A percentile compares a stretch with the other conserved stretches of the same genome.
These are phyloP conservation scores for Eulacestoma nigropectus DNA, from an alignment of 2,113 vertebrate species.

Conservation along the genomic window DNA sequence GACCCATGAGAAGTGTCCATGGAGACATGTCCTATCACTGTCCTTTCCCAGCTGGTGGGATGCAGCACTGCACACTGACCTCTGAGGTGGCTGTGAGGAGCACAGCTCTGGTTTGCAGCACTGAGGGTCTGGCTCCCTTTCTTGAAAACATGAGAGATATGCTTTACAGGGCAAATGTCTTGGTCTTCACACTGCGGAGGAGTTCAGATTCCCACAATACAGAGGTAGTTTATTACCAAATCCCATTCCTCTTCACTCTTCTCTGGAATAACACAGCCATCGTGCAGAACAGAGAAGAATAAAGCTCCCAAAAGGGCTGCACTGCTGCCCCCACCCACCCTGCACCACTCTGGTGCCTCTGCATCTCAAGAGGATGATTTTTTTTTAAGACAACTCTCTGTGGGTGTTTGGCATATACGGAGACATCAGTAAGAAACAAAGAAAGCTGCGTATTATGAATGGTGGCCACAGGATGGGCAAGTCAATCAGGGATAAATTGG, in stretches of 20 bases:
- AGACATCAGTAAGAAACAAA: not conserved
- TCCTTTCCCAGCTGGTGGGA: not conserved
- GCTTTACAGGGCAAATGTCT: not conserved
- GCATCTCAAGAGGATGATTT: not conserved
- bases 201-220: not conserved
- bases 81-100: not conserved
- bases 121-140: not conserved
- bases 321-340: not conserved
- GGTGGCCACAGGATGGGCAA: not conserved
- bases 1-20: not conserved
- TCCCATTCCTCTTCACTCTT: not conserved
- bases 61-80: rapidly evolving
- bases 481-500: constrained; percentile 21
- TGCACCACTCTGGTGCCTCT: not conserved
- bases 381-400: not conserved
- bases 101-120: not conserved
- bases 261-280: not conserved
- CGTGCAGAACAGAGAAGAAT: not conserved
- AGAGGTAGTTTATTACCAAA: not conserved
- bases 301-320: not conserved
- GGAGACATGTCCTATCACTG: not conserved
- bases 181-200: not conserved
- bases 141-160: not conserved
- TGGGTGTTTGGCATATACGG: not conserved
- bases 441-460: constrained; percentile 15